Evolutionary conservation across 2,888 invertebrate species (phyloP).

Genomic region (Cheilosia pagana): DNA sequence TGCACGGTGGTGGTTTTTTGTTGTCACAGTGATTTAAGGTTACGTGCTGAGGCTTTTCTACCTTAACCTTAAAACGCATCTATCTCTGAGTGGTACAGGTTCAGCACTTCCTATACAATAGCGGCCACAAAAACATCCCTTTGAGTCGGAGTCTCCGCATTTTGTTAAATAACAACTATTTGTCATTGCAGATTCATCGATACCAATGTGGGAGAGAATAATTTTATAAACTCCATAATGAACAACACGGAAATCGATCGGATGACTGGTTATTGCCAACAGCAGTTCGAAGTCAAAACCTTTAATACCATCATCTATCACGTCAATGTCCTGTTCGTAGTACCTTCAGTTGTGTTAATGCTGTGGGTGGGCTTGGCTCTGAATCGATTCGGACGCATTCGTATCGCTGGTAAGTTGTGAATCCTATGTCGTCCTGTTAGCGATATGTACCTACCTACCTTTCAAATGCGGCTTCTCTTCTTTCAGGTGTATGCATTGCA

Average conservation of each 20-base stretch:
- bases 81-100: too few species aligned
- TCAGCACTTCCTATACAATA: too few species aligned
- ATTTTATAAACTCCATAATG: slow-evolving; percentile 85
- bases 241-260: slow-evolving; percentile 85
- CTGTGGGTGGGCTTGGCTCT: slow-evolving; percentile 71
- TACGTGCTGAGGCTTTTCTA: too few species aligned
- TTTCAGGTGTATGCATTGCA: slow-evolving; percentile 68
- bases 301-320: slow-evolving; percentile 55
- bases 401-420: slow-evolving; percentile 74
- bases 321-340: slow-evolving; percentile 73
- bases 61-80: too few species aligned
- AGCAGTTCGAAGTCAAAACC: slow-evolving; percentile 80
- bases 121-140: not conserved
- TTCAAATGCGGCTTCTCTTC: not conserved
- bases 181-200: slow-evolving; percentile 84
- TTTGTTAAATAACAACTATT: not conserved
- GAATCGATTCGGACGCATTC: slow-evolving; percentile 74
- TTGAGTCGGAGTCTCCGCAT: not conserved
- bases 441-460: too few species aligned
- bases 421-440: too few species aligned
- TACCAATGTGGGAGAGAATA: slow-evolving; percentile 85
- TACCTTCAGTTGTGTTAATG: slow-evolving; percentile 68
- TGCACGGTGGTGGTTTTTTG: too few species aligned
- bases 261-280: slow-evolving; percentile 81
- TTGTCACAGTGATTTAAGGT: too few species aligned